Evolutionary conservation across 2,113 vertebrate genomes (phyloP).

Genomic region (Potamarius usumacintae): DNA sequence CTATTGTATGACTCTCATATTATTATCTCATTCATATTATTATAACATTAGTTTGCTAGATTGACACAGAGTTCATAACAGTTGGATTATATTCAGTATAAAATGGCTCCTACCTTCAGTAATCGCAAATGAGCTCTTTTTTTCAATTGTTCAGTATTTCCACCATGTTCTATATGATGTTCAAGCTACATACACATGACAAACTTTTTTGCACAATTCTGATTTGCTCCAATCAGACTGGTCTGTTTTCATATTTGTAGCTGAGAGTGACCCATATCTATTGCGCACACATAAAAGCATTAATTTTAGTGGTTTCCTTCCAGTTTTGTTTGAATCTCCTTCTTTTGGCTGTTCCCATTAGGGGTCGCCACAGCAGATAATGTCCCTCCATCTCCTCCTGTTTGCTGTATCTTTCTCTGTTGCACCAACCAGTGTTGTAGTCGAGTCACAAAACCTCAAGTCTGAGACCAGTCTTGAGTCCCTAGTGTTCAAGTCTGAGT

Average conservation of each 20-base stretch:
- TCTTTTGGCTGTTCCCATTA: too few relatives aligned
- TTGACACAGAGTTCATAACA: background rate
- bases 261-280: background rate
- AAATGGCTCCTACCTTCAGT: background rate
- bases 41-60: background rate
- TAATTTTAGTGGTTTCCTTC: background rate
- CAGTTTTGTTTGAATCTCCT: too few relatives aligned
- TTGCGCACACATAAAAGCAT: background rate
- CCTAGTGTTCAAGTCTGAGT: too few relatives aligned
- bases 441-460: too few relatives aligned
- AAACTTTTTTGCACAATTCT: background rate
- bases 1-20: background rate
- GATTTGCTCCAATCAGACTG: background rate
- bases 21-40: background rate
- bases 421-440: too few relatives aligned
- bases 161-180: background rate
- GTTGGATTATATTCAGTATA: background rate
- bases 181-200: background rate
- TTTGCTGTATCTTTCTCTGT: too few relatives aligned
- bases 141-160: background rate
- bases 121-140: background rate
- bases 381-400: too few relatives aligned
- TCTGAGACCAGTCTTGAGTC: too few relatives aligned
- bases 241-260: background rate
- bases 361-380: too few relatives aligned